Base-by-base conservation (phyloP, 1,140 invertebrate species). In the Bombus difficillimus region DNA sequence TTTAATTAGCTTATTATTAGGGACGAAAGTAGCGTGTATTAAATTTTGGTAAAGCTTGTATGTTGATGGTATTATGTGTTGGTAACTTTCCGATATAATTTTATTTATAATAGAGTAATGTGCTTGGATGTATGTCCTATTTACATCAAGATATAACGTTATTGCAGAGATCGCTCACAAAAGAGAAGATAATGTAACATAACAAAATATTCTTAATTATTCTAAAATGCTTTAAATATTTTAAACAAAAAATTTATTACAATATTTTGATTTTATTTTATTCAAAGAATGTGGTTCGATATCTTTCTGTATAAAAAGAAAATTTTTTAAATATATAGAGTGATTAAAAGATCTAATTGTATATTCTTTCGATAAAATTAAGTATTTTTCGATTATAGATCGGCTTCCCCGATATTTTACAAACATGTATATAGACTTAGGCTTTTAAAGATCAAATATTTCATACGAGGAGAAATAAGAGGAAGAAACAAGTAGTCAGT, bases 91-190 rank as follows among this genome's bases (percentile, higher is more conserved):
- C 28, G 3, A 64, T 41, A 41, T 62, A 18, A 13, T 32, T 34
- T 41, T n/a, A 77, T 32, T 77, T 64, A 10, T 77, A 41, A 62
- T 32, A 13, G 74, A 75, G 6, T 18, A 76, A 53, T n/a, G 53
- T 62, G 18, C 47, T 37, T 37, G 25, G 9, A 15, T 34, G 34
- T 34, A 18, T 43, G 37, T 57, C 9, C 9, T 10, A 8, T 53
- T 53, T 22, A 18, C 6, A 53, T 22, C 18, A 53, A 53, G 6
- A 53, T 22, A 53, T 53, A 53, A 53, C 6, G 6, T 53, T 53
- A 53, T 53, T 53, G 47, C 1, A 22, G 25, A 59, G 2, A 59
- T 37, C 4, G 34, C 13, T 9, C 6, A 12, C 13, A 32, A 8
- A 39, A 59, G 39, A 59, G 57, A 59, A 25, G 22, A 34, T 18